Conservation (phyloP, 2,113 vertebrate genomes). For the Coryphaenoides rupestris region DNA sequence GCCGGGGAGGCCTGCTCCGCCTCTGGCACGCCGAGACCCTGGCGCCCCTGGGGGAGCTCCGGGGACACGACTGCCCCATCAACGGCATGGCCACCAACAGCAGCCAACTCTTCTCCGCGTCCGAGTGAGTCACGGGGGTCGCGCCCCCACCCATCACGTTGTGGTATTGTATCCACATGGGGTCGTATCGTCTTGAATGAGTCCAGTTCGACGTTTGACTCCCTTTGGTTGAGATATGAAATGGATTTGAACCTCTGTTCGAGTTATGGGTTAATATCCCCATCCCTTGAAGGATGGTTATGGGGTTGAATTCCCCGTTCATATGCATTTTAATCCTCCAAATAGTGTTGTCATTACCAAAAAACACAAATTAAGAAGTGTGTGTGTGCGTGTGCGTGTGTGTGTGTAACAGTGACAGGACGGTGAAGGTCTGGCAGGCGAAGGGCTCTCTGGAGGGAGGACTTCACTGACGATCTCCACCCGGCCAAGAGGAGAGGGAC, state of each 20-base stretch:
- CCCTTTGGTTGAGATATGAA: too few relatives aligned
- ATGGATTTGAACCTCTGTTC: too few relatives aligned
- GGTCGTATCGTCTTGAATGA: not conserved
- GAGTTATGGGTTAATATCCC: too few relatives aligned
- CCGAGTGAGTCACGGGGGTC: slow-evolving; percentile 83
- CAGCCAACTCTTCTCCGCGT: slow-evolving; percentile 88
- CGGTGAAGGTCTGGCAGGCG: slow-evolving; percentile 93
- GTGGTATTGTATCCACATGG: not conserved
- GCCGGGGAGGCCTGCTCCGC: slow-evolving; percentile 86
- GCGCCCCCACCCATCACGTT: not conserved
- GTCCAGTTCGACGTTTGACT: too few relatives aligned
- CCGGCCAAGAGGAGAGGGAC: too few relatives aligned
- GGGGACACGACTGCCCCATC: slow-evolving; percentile 90
- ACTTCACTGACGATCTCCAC: slow-evolving; percentile 52
- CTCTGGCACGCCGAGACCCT: slow-evolving; percentile 88
- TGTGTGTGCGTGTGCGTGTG: slow-evolving; percentile 1
- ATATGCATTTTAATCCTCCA: too few relatives aligned
- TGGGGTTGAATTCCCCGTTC: too few relatives aligned
- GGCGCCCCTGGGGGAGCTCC: slow-evolving; percentile 79
- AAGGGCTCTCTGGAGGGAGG: slow-evolving; percentile 80
- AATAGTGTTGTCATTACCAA: too few relatives aligned
- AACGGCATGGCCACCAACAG: slow-evolving; percentile 89
- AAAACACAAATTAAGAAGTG: not conserved
- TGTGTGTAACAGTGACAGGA: slow-evolving; percentile 80
- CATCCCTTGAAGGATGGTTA: too few relatives aligned